Conservation (phyloP, 2,113 vertebrate species). For the Polyodon spathula region DNA sequence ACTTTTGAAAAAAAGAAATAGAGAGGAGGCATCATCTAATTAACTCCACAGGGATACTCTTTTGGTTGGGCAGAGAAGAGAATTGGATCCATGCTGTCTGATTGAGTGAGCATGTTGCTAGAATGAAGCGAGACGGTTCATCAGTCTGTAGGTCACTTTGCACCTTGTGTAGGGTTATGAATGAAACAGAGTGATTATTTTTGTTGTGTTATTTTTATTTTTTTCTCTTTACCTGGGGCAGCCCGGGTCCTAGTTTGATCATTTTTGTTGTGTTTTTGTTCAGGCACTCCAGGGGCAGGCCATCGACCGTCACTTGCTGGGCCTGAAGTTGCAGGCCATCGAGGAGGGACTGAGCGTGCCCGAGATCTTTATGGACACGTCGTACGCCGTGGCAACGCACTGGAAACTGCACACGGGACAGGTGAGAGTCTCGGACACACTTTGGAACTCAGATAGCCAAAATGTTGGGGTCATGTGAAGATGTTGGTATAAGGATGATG, state of each 20-base stretch:
- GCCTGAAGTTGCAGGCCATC: constrained; percentile 68
- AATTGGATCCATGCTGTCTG: no score
- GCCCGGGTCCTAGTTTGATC: not conserved
- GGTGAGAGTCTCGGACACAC: constrained; percentile 6
- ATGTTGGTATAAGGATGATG: not conserved
- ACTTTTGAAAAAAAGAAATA: no score
- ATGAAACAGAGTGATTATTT: no score
- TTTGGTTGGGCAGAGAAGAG: no score
- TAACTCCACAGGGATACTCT: no score
- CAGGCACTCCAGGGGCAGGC: constrained; percentile 61
- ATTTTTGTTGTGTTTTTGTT: not conserved
- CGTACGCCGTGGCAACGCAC: constrained; percentile 67
- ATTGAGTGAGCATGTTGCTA: no score
- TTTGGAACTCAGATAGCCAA: not conserved
- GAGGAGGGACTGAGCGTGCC: constrained; percentile 64
- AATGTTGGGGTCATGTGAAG: not conserved
- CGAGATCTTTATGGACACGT: constrained; percentile 71
- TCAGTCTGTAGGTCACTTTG: not conserved
- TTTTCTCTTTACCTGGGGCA: not conserved
- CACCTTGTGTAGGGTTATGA: no score
- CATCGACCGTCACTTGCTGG: constrained; percentile 66
- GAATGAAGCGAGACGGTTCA: no score
- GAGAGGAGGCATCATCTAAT: no score
- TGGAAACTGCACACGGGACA: constrained; percentile 68
- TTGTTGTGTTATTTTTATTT: no score